Evolutionary conservation across 2,888 invertebrate genomes (phyloP).

Genomic region (Epinotia ramella): DNA sequence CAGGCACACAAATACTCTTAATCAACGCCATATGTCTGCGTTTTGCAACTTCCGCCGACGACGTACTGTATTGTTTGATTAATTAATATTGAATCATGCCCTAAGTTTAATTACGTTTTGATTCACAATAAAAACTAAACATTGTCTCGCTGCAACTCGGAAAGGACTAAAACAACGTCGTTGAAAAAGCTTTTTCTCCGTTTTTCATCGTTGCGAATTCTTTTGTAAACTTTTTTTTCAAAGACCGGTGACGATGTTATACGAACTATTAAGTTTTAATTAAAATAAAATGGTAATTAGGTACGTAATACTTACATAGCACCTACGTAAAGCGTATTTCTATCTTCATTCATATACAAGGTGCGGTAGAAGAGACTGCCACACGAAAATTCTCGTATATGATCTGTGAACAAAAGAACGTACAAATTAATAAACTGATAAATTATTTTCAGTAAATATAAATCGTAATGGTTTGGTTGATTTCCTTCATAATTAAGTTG

Average conservation of each 20-base stretch:
- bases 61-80: not conserved
- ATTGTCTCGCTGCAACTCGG: constrained; percentile 3
- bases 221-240: constrained; percentile 45
- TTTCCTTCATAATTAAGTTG: not conserved
- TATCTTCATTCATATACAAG: constrained; percentile 84
- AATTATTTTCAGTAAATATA: too few relatives aligned
- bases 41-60: too few relatives aligned
- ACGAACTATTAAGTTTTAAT: constrained; percentile 26
- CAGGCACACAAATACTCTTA: too few relatives aligned
- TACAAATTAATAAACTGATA: not conserved
- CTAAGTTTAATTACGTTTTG: not conserved
- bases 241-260: constrained; percentile 41
- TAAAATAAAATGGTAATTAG: constrained; percentile 27
- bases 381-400: constrained; percentile 86
- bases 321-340: constrained; percentile 87
- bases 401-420: constrained; percentile 81
- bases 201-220: constrained; percentile 27
- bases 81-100: not conserved
- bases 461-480: not conserved
- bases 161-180: constrained; percentile 35
- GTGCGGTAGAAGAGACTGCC: constrained; percentile 87
- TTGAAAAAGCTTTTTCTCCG: constrained; percentile 32
- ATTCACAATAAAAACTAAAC: constrained; percentile 7
- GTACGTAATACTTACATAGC: constrained; percentile 84
- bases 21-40: too few relatives aligned